These are phyloP conservation scores for Esperia sulphurella DNA, from an alignment of 2,888 invertebrate genomes.

Conservation along the genomic window DNA sequence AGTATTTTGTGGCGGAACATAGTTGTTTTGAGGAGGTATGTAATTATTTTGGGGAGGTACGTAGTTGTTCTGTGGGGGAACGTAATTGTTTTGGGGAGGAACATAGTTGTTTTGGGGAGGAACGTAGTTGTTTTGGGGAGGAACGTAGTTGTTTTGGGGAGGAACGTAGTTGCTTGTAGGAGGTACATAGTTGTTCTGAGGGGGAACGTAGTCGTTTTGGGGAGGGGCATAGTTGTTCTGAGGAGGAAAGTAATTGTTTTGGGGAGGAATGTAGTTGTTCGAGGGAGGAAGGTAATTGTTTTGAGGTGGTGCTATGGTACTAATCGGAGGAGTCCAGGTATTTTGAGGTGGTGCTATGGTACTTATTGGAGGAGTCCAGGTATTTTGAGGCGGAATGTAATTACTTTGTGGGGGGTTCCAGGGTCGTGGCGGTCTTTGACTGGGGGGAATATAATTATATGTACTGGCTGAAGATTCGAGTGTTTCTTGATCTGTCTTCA, in stretches of 20 bases:
- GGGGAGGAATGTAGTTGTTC: conserved; percentile 11
- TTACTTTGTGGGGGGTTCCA: conserved; percentile 24
- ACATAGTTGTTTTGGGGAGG: conserved; percentile 23
- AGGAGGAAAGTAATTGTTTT: conserved; percentile 16
- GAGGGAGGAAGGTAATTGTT: conserved; percentile 20
- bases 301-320: conserved; percentile 23
- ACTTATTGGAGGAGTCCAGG: conserved; percentile 21
- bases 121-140: conserved; percentile 16
- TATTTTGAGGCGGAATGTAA: conserved; percentile 19
- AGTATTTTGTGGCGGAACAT: conserved; percentile 25
- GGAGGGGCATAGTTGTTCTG: conserved; percentile 20
- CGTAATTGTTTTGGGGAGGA: conserved; percentile 21
- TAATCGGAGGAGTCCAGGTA: conserved; percentile 20
- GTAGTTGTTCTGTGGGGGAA: conserved; percentile 23
- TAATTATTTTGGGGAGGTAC: conserved; percentile 25
- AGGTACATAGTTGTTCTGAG: conserved; percentile 19
- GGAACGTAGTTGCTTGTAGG: conserved; percentile 15
- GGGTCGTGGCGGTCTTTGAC: conserved; percentile 26
- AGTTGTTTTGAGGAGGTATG: conserved; percentile 23
- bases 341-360: conserved; percentile 25
- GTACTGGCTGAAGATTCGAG: conserved; percentile 34
- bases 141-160: conserved; percentile 17
- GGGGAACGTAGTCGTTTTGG: conserved; percentile 16
- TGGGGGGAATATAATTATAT: conserved; percentile 39
- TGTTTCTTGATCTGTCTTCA: conserved; percentile 32